Evolutionary conservation across 2,888 invertebrate species (phyloP).

Genomic region (Acleris laterana): DNA sequence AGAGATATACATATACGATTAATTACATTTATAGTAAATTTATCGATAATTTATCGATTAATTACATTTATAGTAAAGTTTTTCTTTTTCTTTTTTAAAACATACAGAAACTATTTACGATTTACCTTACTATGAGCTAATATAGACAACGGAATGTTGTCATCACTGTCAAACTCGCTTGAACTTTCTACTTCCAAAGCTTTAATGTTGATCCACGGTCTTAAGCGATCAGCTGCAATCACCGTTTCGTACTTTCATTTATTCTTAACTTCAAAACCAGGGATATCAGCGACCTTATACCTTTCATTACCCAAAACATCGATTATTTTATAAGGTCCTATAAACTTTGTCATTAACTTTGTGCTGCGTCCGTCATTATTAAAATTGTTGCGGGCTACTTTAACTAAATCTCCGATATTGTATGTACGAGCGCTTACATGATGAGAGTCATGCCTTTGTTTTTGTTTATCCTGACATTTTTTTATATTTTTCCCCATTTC

Average conservation of each 20-base stretch:
- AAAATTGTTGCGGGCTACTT: not conserved
- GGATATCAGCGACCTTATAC: not conserved
- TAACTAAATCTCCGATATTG: not conserved
- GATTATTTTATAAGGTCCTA: not conserved
- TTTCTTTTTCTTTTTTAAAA: too few species aligned
- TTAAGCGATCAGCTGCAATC: not conserved
- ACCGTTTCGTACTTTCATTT: not conserved
- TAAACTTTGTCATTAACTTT: not conserved
- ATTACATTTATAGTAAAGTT: too few species aligned
- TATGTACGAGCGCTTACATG: not conserved
- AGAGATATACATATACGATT: too few species aligned
- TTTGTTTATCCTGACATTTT: not conserved
- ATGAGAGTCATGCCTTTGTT: not conserved
- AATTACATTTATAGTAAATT: too few species aligned
- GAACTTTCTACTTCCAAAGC: not conserved
- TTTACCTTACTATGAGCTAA: too few species aligned
- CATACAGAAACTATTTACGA: too few species aligned
- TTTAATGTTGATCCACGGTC: not conserved
- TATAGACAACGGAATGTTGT: too few species aligned
- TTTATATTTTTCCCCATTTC: not conserved
- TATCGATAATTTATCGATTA: too few species aligned
- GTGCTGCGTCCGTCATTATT: not conserved
- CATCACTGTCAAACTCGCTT: too few species aligned
- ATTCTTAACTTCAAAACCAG: not conserved
- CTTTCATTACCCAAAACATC: not conserved